Evolutionary conservation across 30 jellyfish, hydroid and myxozoan genomes (phyloP).

Genomic region (Aurelia aurita complex sp. Pacific): DNA sequence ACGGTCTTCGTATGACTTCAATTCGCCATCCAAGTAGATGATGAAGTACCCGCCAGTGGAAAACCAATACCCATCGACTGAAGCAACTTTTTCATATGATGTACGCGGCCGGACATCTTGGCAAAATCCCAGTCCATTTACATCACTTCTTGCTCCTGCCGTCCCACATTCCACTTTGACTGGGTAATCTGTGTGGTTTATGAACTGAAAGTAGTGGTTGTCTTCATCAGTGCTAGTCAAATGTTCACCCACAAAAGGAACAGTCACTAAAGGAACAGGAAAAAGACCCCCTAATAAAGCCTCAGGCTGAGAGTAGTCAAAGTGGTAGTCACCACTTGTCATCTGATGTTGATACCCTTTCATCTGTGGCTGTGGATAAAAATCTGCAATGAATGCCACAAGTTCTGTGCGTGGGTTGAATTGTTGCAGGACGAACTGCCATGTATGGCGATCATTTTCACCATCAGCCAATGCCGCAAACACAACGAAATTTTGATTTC

Average conservation of each 20-base stretch:
- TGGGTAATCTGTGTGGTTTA: slow-evolving; percentile 35
- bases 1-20: background rate
- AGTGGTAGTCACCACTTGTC: too few species aligned
- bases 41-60: slow-evolving; percentile 30
- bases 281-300: too few species aligned
- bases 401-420: background rate
- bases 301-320: too few species aligned
- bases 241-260: too few species aligned
- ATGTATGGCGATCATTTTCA: background rate
- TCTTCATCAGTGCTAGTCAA: too few species aligned
- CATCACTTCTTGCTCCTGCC: slow-evolving; percentile 10
- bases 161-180: slow-evolving; percentile 38
- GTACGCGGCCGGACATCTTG: background rate
- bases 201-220: slow-evolving; percentile 24
- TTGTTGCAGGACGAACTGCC: slow-evolving; percentile 29
- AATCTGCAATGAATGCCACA: too few species aligned
- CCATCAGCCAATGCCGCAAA: background rate
- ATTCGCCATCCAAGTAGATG: slow-evolving; percentile 30
- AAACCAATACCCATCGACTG: background rate
- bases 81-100: slow-evolving; percentile 10
- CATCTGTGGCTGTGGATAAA: too few species aligned
- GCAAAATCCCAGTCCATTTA: slow-evolving; percentile 14
- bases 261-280: too few species aligned
- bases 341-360: too few species aligned
- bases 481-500: background rate